These are phyloP conservation scores for Chaetoderma sp. DNA, from an alignment of 2,888 invertebrate species.

Conservation along the genomic window DNA sequence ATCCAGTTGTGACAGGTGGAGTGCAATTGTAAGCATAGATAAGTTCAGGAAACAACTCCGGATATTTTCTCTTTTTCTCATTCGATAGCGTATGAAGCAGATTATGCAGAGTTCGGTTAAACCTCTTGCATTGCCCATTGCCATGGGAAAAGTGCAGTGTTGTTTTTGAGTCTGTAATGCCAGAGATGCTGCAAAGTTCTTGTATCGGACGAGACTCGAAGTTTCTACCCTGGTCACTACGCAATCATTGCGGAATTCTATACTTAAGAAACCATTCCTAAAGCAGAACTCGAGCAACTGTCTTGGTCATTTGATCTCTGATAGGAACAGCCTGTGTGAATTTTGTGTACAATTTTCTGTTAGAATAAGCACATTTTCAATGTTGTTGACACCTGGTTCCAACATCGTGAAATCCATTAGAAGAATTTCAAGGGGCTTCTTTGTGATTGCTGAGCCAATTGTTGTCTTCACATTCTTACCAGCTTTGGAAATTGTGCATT, in stretches of 20 bases:
- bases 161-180: conserved; percentile 34
- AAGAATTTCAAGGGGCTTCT: not conserved
- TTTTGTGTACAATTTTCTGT: conserved; percentile 41
- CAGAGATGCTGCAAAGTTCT: conserved; percentile 33
- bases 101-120: conserved; percentile 38
- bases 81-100: conserved; percentile 29
- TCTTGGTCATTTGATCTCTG: conserved; percentile 33
- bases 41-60: conserved; percentile 29
- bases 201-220: conserved; percentile 32
- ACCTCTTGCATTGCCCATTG: conserved; percentile 40
- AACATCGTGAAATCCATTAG: not conserved
- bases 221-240: conserved; percentile 37
- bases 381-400: not conserved
- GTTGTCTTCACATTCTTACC: not conserved
- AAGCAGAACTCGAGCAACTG: conserved; percentile 37
- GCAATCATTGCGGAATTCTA: conserved; percentile 38
- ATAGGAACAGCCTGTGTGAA: conserved; percentile 39
- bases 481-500: not conserved
- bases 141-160: conserved; percentile 39
- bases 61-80: conserved; percentile 34
- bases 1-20: conserved; percentile 14
- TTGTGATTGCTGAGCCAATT: not conserved
- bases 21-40: conserved; percentile 28
- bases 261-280: conserved; percentile 37
- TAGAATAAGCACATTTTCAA: too few species aligned